Evolutionary conservation across 2,113 vertebrate species (phyloP).

Genomic region (Silurus meridionalis): DNA sequence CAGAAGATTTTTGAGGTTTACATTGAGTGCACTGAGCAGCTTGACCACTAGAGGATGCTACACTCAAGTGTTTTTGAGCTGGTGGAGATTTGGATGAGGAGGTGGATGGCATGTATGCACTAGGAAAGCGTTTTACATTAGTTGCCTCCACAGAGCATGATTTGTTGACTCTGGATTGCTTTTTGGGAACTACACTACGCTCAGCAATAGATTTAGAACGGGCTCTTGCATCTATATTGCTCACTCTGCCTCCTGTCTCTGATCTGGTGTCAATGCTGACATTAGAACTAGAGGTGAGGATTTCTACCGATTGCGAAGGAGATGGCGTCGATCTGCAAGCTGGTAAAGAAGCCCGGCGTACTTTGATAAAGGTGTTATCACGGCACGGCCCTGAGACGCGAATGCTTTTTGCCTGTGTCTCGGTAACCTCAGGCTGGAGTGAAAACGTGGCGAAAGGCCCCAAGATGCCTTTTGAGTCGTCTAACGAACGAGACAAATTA

Average conservation of each 20-base stretch:
- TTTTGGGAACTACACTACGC: constrained; percentile 22
- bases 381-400: constrained; percentile 55
- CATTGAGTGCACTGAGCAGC: background rate
- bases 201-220: constrained; percentile 1
- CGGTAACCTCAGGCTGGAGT: background rate
- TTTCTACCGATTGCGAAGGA: constrained; percentile 50
- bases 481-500: constrained; percentile 41
- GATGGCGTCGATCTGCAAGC: constrained; percentile 47
- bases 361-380: constrained; percentile 68
- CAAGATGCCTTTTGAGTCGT: constrained; percentile 19
- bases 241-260: background rate
- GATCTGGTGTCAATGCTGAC: constrained; percentile 46
- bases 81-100: background rate
- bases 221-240: background rate
- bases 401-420: constrained; percentile 32
- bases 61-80: constrained; percentile 23
- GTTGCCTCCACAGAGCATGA: constrained; percentile 18
- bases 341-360: constrained; percentile 53
- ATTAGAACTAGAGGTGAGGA: constrained; percentile 57
- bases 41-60: constrained; percentile 41
- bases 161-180: constrained; percentile 45
- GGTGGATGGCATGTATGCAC: background rate
- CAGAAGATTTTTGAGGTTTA: constrained; percentile 5
- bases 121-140: background rate
- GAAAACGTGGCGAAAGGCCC: constrained; percentile 41